Conservation (phyloP, 2,797 vertebrate species). For the Poeciliopsis presidionis region DNA sequence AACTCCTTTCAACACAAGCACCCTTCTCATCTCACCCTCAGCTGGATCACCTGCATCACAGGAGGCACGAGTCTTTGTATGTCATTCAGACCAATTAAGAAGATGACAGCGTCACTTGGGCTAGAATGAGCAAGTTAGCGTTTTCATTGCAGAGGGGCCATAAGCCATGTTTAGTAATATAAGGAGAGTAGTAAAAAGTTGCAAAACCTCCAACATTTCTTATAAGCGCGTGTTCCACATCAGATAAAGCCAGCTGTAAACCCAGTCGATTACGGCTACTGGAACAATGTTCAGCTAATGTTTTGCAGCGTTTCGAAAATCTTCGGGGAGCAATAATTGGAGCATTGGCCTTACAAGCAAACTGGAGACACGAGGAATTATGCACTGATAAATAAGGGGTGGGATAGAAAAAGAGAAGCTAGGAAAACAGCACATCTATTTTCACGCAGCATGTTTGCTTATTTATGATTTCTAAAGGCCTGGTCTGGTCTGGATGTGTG, state of each 20-base stretch:
- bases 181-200: constrained; percentile 40
- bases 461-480: constrained; percentile 69
- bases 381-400: constrained; percentile 72
- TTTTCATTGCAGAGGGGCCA: constrained; percentile 34
- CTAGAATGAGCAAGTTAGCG: constrained; percentile 22
- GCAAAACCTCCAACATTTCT: constrained; percentile 37
- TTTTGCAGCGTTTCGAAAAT: constrained; percentile 56
- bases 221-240: constrained; percentile 18
- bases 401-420: constrained; percentile 53
- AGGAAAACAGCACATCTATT: constrained; percentile 64
- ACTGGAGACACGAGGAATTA: constrained; percentile 54
- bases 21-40: constrained; percentile 27
- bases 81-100: constrained; percentile 40
- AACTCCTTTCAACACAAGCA: constrained; percentile 37
- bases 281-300: constrained; percentile 68
- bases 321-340: constrained; percentile 52
- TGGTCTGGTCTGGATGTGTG: constrained; percentile 38
- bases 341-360: constrained; percentile 58
- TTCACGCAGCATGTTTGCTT: constrained; percentile 72
- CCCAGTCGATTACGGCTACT: constrained; percentile 55
- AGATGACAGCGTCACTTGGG: constrained; percentile 32
- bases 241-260: constrained; percentile 46
- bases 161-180: constrained; percentile 40
- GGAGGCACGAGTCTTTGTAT: constrained; percentile 32
- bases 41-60: constrained; percentile 45